Percentiles rank a stretch among this genome's conserved stretches.
phyloP scores from a whole-genome alignment of 1,140 invertebrate genomes.

The Zaprionus gabonicus region DNA sequence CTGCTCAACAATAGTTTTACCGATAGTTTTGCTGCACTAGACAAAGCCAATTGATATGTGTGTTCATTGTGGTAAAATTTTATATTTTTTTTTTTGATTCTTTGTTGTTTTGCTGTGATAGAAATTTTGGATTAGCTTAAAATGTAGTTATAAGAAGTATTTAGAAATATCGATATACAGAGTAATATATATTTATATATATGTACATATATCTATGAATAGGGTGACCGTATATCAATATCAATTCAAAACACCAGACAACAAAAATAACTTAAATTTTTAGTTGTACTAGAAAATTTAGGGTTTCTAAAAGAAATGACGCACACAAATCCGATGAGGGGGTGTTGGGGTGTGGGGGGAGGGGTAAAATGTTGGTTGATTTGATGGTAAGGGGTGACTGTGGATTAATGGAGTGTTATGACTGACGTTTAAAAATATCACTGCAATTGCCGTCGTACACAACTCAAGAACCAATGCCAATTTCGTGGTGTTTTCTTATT shows the following conservation, averaged over 20 bases:
- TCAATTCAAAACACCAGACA: conserved; percentile 33
- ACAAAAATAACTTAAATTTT: conserved; percentile 23
- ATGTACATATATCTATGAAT: conserved; percentile 14
- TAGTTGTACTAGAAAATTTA: not conserved
- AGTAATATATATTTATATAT: conserved; percentile 18
- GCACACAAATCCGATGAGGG: conserved; percentile 14
- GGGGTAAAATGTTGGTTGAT: not conserved
- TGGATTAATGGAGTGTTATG: conserved; percentile 14
- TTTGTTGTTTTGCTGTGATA: conserved; percentile 55
- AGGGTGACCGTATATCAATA: conserved; percentile 14
- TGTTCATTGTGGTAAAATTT: conserved; percentile 15
- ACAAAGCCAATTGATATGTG: conserved; percentile 31
- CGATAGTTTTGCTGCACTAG: conserved; percentile 3
- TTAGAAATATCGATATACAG: conserved; percentile 33
- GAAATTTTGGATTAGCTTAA: conserved; percentile 72
- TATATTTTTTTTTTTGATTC: not conserved
- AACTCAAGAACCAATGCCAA: conserved; percentile 72
- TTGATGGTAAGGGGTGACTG: not conserved
- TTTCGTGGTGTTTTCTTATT: conserved; percentile 64
- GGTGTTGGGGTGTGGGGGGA: not conserved
- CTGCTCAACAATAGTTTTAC: not conserved
- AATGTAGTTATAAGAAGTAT: conserved; percentile 62
- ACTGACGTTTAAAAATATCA: conserved; percentile 26
- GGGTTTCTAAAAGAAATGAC: conserved; percentile 1
- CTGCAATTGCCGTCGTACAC: conserved; percentile 30